A percentile compares a stretch with the other conserved stretches of the same genome.
These are phyloP conservation scores for Dermatophagoides farinae DNA, from an alignment of 1,140 invertebrate genomes.

Conservation along the genomic window DNA sequence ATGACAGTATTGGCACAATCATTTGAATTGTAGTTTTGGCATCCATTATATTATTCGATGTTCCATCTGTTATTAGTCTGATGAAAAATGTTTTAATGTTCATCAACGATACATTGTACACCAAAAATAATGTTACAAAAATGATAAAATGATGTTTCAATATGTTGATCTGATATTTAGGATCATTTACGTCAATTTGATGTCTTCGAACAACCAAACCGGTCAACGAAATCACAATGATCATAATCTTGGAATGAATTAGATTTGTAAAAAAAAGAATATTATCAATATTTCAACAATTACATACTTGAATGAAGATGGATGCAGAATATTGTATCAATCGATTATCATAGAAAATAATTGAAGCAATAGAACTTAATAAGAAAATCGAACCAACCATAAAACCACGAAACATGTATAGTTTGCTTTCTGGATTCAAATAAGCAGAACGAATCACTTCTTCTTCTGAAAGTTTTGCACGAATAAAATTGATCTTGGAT, in stretches of 20 bases:
- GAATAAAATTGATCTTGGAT: not conserved
- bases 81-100: not conserved
- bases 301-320: conserved; percentile 11
- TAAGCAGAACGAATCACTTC: not conserved
- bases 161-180: conserved; percentile 10
- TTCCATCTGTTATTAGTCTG: not conserved
- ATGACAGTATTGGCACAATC: not conserved
- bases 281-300: not conserved
- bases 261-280: not conserved
- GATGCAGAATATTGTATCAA: not conserved
- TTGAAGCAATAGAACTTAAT: conserved; percentile 33
- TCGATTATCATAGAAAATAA: conserved; percentile 24
- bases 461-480: conserved; percentile 2
- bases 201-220: conserved; percentile 2
- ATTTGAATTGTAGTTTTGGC: not conserved
- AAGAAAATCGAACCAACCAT: conserved; percentile 39
- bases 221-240: not conserved
- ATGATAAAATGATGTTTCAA: conserved; percentile 7
- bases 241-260: not conserved
- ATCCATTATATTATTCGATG: not conserved
- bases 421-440: conserved; percentile 13
- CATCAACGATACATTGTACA: not conserved
- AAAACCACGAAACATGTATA: conserved; percentile 36
- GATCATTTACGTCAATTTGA: not conserved
- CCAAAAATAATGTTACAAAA: not conserved